Evolutionary conservation across 2,797 vertebrate genomes (phyloP).

Genomic region (Rhynchotus rufescens): DNA sequence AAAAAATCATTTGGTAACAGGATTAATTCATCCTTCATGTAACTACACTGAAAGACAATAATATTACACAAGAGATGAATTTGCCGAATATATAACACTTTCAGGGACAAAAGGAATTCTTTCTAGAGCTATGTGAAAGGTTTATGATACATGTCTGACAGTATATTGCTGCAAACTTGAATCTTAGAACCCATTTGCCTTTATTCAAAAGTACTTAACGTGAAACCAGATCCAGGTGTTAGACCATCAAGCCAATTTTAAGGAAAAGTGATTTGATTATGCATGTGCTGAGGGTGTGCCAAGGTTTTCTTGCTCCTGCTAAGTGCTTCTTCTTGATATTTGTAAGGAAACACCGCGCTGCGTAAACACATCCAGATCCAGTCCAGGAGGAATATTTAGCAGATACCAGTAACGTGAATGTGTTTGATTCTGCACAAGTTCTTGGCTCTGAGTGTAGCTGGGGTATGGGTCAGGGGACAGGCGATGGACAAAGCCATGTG

Average conservation of each 20-base stretch:
- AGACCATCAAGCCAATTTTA: not conserved
- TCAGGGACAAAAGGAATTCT: conserved; percentile 64
- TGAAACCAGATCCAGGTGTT: not conserved
- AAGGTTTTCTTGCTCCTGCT: not conserved
- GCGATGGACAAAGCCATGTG: not conserved
- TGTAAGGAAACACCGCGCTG: not conserved
- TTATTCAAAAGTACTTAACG: conserved; percentile 2
- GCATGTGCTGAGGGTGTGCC: not conserved
- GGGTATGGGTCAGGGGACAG: not conserved
- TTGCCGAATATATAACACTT: conserved; percentile 66
- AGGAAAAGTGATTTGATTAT: conserved; percentile 14
- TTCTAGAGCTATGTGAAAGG: conserved; percentile 49
- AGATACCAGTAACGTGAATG: not conserved
- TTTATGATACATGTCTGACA: conserved; percentile 32
- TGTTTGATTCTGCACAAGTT: not conserved
- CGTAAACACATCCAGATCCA: not conserved
- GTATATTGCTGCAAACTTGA: conserved; percentile 26
- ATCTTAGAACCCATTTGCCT: conserved; percentile 8
- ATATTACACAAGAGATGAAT: conserved; percentile 65
- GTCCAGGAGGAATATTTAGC: not conserved
- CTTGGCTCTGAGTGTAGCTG: not conserved
- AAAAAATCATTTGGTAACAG: conserved; percentile 61
- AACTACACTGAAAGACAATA: conserved; percentile 61
- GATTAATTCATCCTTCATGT: conserved; percentile 67
- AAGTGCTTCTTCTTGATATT: not conserved